Conservation (phyloP, 2,797 vertebrate species). For the Chrosomus eos region DNA sequence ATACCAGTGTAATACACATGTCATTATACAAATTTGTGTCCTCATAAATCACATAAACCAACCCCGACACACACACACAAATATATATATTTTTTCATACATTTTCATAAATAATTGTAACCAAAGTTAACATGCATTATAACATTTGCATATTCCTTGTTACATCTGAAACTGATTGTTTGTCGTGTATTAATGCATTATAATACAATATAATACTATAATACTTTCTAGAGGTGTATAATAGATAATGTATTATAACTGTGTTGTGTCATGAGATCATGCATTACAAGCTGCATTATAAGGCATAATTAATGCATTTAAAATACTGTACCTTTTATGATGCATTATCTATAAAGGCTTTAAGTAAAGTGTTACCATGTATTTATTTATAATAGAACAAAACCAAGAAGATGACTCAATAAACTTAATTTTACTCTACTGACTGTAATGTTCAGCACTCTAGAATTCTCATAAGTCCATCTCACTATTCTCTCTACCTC, state of each 20-base stretch:
- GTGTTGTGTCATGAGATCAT: background rate
- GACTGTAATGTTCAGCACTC: background rate
- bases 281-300: background rate
- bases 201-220: no score
- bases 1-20: no score
- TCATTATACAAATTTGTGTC: no score
- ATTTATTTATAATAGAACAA: background rate
- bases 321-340: background rate
- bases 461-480: slow-evolving; percentile 1
- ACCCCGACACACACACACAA: no score
- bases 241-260: background rate
- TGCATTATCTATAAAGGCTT: background rate
- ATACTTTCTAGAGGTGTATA: background rate
- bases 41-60: no score
- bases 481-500: slow-evolving; percentile 63
- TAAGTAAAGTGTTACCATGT: background rate
- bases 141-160: background rate
- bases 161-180: background rate
- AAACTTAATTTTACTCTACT: background rate
- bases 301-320: background rate
- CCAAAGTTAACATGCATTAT: background rate
- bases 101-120: background rate
- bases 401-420: background rate
- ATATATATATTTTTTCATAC: no score
- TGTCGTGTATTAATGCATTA: background rate